A percentile compares a stretch with the other conserved stretches of the same genome.
Conservation (phyloP, 35 echinoderm and acorn worm genomes). For the Stichopus chloronotus region DNA sequence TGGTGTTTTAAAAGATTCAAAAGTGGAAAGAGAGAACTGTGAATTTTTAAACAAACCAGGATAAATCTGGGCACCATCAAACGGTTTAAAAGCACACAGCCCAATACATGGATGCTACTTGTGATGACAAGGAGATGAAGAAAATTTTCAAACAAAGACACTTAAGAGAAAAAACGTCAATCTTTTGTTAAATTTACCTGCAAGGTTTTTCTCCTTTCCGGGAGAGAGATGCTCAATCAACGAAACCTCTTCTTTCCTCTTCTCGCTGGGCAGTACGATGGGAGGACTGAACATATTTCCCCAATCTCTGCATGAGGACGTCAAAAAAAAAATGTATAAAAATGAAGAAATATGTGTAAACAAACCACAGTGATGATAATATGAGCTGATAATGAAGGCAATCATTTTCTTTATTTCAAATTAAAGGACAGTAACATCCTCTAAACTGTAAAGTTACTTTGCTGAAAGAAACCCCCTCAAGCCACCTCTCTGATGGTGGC, state of each 20-base stretch:
- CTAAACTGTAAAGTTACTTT: too few relatives aligned
- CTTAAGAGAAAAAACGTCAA: too few relatives aligned
- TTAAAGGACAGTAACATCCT: neutral
- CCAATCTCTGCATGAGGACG: conserved; percentile 77
- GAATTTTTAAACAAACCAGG: too few relatives aligned
- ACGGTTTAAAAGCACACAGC: too few relatives aligned
- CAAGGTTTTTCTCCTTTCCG: conserved; percentile 47
- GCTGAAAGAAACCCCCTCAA: too few relatives aligned
- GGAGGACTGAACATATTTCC: conserved; percentile 91
- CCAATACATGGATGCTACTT: too few relatives aligned
- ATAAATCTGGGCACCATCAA: too few relatives aligned
- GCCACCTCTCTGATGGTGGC: too few relatives aligned
- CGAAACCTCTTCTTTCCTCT: conserved; percentile 66
- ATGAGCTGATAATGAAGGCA: neutral
- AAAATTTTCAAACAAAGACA: too few relatives aligned
- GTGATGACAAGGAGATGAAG: too few relatives aligned
- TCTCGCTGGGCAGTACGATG: conserved; percentile 93
- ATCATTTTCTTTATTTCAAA: neutral
- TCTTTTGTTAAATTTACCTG: neutral
- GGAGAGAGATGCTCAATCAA: conserved; percentile 74
- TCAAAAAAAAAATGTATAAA: neutral
- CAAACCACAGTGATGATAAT: neutral
- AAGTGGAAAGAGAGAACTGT: too few relatives aligned
- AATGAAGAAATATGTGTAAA: neutral
- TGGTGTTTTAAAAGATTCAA: too few relatives aligned